Evolutionary conservation across 2,797 vertebrate genomes (phyloP).

Genomic region (Leptatherina wallacei): DNA sequence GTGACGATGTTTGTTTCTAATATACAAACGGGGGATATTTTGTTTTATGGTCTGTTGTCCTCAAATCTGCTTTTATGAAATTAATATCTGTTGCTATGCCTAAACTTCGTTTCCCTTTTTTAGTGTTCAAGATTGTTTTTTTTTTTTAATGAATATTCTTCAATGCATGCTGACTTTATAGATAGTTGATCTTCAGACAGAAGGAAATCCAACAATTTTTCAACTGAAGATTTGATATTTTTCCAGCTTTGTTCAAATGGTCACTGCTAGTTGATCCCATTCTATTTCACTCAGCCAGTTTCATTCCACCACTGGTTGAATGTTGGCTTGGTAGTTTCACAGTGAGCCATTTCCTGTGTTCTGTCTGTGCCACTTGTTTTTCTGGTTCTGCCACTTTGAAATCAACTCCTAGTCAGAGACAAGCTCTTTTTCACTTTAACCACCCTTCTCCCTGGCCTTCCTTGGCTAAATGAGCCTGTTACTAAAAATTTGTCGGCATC

Average conservation of each 20-base stretch:
- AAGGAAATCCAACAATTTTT: not conserved
- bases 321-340: slow-evolving; percentile 59
- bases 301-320: slow-evolving; percentile 37
- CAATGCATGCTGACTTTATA: not conserved
- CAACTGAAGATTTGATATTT: not conserved
- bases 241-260: not conserved
- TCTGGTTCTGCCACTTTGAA: slow-evolving; percentile 75
- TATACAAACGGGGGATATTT: slow-evolving; percentile 1
- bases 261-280: not conserved
- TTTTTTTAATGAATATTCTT: not conserved
- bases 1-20: slow-evolving; percentile 42
- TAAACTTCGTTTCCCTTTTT: not conserved
- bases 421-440: slow-evolving; percentile 18
- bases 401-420: slow-evolving; percentile 24
- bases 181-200: not conserved
- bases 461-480: not conserved
- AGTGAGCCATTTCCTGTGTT: slow-evolving; percentile 66
- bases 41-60: not conserved
- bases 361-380: slow-evolving; percentile 71
- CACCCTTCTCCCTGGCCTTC: not conserved
- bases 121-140: not conserved
- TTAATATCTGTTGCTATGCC: not conserved
- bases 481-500: not conserved
- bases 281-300: slow-evolving; percentile 17
- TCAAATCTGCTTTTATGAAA: not conserved